These are phyloP conservation scores for Eriosoma lanigerum DNA, from an alignment of 1,140 invertebrate genomes.

Conservation along the genomic window DNA sequence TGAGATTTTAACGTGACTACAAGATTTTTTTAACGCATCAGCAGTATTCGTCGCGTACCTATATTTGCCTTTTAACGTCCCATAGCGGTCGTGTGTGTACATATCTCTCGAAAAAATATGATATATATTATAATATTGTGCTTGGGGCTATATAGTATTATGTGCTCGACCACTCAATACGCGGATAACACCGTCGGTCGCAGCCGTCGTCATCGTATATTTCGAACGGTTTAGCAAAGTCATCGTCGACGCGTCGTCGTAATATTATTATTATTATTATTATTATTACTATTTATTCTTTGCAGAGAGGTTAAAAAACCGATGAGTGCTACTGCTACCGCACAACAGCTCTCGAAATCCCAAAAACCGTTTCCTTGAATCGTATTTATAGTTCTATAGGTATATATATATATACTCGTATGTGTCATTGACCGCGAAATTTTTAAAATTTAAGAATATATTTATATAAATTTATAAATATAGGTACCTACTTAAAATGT, in stretches of 20 bases:
- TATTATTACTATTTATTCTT: background rate
- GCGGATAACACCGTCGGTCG: background rate
- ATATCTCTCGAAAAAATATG: constrained; percentile 26
- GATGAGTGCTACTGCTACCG: background rate
- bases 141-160: background rate
- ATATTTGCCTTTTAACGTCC: constrained; percentile 37
- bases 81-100: constrained; percentile 23
- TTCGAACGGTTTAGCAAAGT: constrained; percentile 18
- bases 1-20: too few relatives aligned
- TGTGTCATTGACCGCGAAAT: too few relatives aligned
- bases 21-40: background rate
- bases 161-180: constrained; percentile 7
- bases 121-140: background rate
- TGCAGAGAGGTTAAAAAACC: constrained; percentile 36
- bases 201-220: constrained; percentile 3
- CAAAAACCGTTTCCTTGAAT: background rate
- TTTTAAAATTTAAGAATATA: too few relatives aligned
- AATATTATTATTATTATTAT: background rate
- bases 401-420: background rate
- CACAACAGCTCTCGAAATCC: background rate
- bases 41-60: background rate
- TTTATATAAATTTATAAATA: too few relatives aligned
- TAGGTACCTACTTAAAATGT: too few relatives aligned
- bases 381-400: background rate
- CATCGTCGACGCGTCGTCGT: constrained; percentile 33